These are phyloP conservation scores for Lindbergichthys nudifrons DNA, from an alignment of 2,797 vertebrate genomes.

Conservation along the genomic window DNA sequence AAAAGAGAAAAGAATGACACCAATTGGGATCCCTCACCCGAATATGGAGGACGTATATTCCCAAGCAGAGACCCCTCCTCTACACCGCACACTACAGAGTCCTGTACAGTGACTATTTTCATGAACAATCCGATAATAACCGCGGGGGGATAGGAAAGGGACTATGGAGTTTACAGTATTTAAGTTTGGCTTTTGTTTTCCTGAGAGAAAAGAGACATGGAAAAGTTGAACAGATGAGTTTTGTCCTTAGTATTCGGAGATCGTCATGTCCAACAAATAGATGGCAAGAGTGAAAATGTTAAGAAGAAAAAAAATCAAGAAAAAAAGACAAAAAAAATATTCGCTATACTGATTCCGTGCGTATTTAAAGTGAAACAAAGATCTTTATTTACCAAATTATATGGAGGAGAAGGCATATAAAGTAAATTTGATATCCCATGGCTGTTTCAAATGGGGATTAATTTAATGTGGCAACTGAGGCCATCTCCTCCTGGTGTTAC, in stretches of 20 bases:
- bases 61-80: slow-evolving; percentile 93
- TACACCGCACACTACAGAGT: slow-evolving; percentile 94
- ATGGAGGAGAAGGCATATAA: slow-evolving; percentile 74
- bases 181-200: slow-evolving; percentile 83
- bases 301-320: slow-evolving; percentile 45
- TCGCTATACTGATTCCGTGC: slow-evolving; percentile 75
- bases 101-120: slow-evolving; percentile 94
- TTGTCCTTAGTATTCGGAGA: slow-evolving; percentile 80
- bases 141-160: slow-evolving; percentile 69
- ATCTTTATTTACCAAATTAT: slow-evolving; percentile 85
- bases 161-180: slow-evolving; percentile 89
- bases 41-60: slow-evolving; percentile 99
- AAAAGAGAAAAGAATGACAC: slow-evolving; percentile 99
- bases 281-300: slow-evolving; percentile 65
- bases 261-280: slow-evolving; percentile 72
- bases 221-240: slow-evolving; percentile 81
- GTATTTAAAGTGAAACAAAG: slow-evolving; percentile 84
- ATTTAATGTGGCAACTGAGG: slow-evolving; percentile 75
- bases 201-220: slow-evolving; percentile 79
- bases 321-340: slow-evolving; percentile 61
- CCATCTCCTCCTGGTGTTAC: slow-evolving; percentile 76
- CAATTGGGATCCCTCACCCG: slow-evolving; percentile 93
- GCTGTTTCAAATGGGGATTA: slow-evolving; percentile 73
- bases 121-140: slow-evolving; percentile 81
- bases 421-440: slow-evolving; percentile 73